These are phyloP conservation scores for Axinella damicornis DNA, from an alignment of 37 sponge, comb jelly and placozoan species.

Conservation along the genomic window DNA sequence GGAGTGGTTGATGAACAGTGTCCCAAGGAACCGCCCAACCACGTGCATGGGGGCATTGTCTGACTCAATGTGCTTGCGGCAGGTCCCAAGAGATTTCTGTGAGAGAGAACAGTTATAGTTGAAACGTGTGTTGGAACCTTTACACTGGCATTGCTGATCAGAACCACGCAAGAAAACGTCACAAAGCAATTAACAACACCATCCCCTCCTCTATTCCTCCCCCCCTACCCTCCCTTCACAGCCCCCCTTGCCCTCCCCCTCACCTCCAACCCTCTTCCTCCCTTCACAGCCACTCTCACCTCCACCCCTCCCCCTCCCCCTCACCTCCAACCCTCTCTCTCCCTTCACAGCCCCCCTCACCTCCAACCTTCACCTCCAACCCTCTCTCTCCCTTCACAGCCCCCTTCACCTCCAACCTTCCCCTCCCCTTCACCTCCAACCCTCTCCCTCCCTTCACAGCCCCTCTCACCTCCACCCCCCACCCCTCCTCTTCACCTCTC, in stretches of 20 bases:
- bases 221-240: background rate
- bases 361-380: background rate
- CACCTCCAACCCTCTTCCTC: background rate
- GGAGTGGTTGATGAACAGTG: slow-evolving; percentile 41
- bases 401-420: background rate
- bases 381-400: background rate
- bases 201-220: background rate
- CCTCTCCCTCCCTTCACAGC: no score
- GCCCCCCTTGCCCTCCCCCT: slow-evolving; percentile 1
- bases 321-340: background rate
- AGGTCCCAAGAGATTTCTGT: background rate
- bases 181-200: background rate
- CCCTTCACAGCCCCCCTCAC: background rate
- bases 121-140: no score
- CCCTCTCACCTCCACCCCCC: no score
- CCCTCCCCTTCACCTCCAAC: background rate
- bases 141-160: background rate
- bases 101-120: no score
- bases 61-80: background rate
- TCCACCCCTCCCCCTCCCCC: background rate
- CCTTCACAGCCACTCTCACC: no score
- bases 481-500: background rate
- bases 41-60: slow-evolving; percentile 30
- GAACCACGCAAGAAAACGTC: background rate
- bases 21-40: slow-evolving; percentile 51